Evolutionary conservation across 92 coral and sea anemone genomes (phyloP).

Genomic region (Porites divaricata): DNA sequence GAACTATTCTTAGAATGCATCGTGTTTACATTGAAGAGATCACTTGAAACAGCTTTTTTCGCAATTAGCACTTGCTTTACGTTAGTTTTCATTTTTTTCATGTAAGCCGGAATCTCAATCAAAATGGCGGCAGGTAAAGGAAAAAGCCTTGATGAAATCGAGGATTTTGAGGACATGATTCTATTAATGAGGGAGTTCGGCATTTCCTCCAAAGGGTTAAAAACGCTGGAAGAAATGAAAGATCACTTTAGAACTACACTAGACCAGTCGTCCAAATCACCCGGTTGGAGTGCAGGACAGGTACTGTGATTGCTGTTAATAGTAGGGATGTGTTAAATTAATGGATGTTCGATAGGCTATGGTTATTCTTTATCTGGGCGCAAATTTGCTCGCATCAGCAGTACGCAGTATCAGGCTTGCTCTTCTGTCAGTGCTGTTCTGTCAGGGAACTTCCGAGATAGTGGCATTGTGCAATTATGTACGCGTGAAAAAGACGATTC

Average conservation of each 20-base stretch:
- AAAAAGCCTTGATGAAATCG: slow-evolving; percentile 16
- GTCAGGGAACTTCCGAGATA: too few species aligned
- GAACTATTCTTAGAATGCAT: too few species aligned
- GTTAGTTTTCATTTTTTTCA: background rate
- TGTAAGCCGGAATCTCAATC: background rate
- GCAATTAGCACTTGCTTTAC: too few species aligned
- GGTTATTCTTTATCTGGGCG: too few species aligned
- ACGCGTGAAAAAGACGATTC: too few species aligned
- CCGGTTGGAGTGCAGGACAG: slow-evolving; percentile 30
- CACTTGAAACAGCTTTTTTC: too few species aligned
- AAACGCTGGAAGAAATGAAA: slow-evolving; percentile 21
- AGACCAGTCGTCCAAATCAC: background rate
- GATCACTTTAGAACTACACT: background rate
- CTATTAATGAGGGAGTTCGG: slow-evolving; percentile 7
- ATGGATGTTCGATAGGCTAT: background rate
- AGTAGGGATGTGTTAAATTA: background rate
- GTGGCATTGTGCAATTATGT: too few species aligned
- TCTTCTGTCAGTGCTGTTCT: too few species aligned
- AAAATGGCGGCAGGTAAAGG: background rate
- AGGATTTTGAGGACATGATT: slow-evolving; percentile 1
- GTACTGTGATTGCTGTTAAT: background rate
- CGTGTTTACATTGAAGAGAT: too few species aligned
- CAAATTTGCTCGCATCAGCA: too few species aligned
- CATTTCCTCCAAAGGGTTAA: slow-evolving; percentile 1
- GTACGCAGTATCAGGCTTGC: too few species aligned